These are phyloP conservation scores for Numenius phaeopus DNA, from an alignment of 2,797 vertebrate genomes.

Conservation along the genomic window DNA sequence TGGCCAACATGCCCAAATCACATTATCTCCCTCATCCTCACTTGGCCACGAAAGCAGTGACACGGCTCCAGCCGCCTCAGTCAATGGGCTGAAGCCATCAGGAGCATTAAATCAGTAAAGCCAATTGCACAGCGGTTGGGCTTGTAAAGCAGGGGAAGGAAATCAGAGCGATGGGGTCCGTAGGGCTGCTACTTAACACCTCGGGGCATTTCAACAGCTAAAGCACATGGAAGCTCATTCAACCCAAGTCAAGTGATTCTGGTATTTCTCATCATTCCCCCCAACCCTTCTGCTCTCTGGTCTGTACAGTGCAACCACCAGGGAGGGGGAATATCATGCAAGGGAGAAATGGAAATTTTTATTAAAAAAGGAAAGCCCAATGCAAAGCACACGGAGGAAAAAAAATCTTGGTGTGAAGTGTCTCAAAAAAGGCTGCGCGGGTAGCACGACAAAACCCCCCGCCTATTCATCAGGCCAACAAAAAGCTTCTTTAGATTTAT, in stretches of 20 bases:
- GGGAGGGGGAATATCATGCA: background rate
- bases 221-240: background rate
- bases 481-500: conserved; percentile 81
- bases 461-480: conserved; percentile 82
- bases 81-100: background rate
- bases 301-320: rapidly evolving
- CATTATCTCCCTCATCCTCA: background rate
- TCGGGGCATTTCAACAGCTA: background rate
- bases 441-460: conserved; percentile 65
- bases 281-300: background rate
- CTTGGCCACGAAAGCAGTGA: background rate
- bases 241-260: background rate
- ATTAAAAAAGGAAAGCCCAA: background rate
- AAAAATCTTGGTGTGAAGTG: conserved; percentile 45
- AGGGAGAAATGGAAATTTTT: conserved; percentile 46
- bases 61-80: background rate
- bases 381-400: background rate
- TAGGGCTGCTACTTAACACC: background rate
- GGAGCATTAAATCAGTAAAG: background rate
- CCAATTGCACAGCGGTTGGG: background rate
- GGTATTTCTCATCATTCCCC: background rate
- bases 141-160: conserved; percentile 32
- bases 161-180: rapidly evolving
- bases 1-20: rapidly evolving
- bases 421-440: conserved; percentile 53